Percentiles rank a stretch among this genome's conserved stretches.
phyloP scores from a whole-genome alignment of 2,797 vertebrate genomes.

The Gallirallus australis region DNA sequence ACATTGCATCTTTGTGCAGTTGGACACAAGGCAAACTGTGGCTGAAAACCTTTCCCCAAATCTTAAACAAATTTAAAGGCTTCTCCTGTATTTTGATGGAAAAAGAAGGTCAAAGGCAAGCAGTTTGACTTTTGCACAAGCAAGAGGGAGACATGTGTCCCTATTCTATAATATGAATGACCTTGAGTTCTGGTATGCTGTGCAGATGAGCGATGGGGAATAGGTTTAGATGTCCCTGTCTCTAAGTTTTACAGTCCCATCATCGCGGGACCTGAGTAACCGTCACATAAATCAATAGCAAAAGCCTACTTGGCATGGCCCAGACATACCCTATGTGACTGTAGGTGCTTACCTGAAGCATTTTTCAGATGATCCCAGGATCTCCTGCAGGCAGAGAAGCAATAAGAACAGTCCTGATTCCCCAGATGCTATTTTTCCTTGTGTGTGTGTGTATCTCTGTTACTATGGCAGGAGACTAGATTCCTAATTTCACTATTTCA shows the following conservation, averaged over 20 bases:
- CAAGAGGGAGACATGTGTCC: not conserved
- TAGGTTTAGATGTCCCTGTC: not conserved
- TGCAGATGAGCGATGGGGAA: not conserved
- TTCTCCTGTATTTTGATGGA: not conserved
- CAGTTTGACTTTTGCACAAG: not conserved
- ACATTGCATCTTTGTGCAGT: not conserved
- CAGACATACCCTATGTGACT: fast-evolving
- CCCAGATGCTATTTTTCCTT: not conserved
- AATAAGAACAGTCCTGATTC: not conserved
- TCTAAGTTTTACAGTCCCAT: not conserved
- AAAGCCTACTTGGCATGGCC: fast-evolving
- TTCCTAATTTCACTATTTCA: not conserved
- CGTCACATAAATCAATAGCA: not conserved
- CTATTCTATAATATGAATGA: not conserved
- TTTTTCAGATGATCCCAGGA: not conserved
- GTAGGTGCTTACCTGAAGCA: not conserved
- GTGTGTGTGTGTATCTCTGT: fast-evolving
- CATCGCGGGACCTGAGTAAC: not conserved
- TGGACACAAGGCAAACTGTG: not conserved
- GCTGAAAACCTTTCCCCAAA: not conserved
- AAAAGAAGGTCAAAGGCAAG: not conserved
- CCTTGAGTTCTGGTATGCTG: not conserved
- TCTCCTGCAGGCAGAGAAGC: not conserved
- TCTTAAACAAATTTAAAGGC: not conserved
- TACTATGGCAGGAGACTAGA: not conserved